Percentiles rank a stretch among this genome's conserved stretches.
These are phyloP conservation scores for Drosophila busckii DNA, from an alignment of 1,140 invertebrate genomes.

Conservation along the genomic window DNA sequence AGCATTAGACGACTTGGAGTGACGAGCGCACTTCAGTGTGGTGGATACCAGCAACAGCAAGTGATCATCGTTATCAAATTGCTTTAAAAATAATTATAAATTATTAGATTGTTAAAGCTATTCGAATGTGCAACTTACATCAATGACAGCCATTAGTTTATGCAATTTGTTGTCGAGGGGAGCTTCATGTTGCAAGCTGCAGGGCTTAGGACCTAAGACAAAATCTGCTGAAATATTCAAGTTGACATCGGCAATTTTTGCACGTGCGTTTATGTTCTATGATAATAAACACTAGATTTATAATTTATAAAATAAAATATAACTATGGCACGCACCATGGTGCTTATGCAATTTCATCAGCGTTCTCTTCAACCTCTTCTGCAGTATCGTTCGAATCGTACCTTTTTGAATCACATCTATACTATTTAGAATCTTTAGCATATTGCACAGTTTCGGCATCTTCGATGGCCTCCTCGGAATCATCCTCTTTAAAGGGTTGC, in stretches of 20 bases:
- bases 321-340: slow-evolving; percentile 49
- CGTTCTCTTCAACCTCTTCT: slow-evolving; percentile 52
- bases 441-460: slow-evolving; percentile 26
- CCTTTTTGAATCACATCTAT: slow-evolving; percentile 74
- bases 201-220: slow-evolving; percentile 63
- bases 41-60: slow-evolving; percentile 79
- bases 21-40: slow-evolving; percentile 82
- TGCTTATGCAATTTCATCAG: slow-evolving; percentile 61
- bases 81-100: slow-evolving; percentile 12
- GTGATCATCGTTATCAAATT: slow-evolving; percentile 77
- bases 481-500: slow-evolving; percentile 79
- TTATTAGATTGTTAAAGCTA: not conserved
- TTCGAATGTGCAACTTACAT: slow-evolving; percentile 36
- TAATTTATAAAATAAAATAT: no score
- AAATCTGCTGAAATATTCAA: slow-evolving; percentile 56
- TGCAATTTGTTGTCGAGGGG: slow-evolving; percentile 54
- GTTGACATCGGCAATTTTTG: slow-evolving; percentile 26
- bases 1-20: slow-evolving; percentile 80
- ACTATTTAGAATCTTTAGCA: no score
- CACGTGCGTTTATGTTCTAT: slow-evolving; percentile 14
- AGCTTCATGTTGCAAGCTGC: slow-evolving; percentile 55
- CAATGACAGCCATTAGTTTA: slow-evolving; percentile 72
- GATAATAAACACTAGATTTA: not conserved
- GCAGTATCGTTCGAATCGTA: slow-evolving; percentile 41
- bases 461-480: slow-evolving; percentile 49